A percentile compares a stretch with the other conserved stretches of the same genome.
Evolutionary conservation across 1,140 invertebrate species (phyloP).

Genomic region (Mercenaria mercenaria): DNA sequence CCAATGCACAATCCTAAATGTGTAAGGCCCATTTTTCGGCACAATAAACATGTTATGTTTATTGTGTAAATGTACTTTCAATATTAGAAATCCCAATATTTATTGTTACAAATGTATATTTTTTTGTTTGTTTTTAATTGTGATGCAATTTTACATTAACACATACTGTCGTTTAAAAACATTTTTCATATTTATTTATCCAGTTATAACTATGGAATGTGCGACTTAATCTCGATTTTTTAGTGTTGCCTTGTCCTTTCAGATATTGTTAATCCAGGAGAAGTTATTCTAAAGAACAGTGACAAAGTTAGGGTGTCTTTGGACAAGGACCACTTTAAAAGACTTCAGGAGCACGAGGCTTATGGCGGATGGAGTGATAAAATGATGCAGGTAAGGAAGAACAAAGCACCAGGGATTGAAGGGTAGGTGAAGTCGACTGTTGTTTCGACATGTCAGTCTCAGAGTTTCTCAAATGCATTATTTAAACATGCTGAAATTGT

Average conservation of each 20-base stretch:
- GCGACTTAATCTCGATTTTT: too few species aligned
- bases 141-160: too few species aligned
- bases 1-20: neutral
- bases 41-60: neutral
- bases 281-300: slow-evolving; percentile 85
- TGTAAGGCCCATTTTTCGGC: neutral
- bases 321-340: slow-evolving; percentile 90
- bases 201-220: too few species aligned
- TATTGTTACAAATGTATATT: too few species aligned
- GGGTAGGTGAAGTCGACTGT: neutral
- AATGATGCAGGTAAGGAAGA: slow-evolving; percentile 91
- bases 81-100: too few species aligned
- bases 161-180: too few species aligned
- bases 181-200: too few species aligned
- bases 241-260: too few species aligned
- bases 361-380: slow-evolving; percentile 93
- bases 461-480: neutral
- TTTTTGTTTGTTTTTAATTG: too few species aligned
- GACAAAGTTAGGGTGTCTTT: slow-evolving; percentile 93
- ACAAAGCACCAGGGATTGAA: too few species aligned
- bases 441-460: neutral
- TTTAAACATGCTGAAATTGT: too few species aligned
- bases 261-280: slow-evolving; percentile 75
- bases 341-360: slow-evolving; percentile 93
- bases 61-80: too few species aligned